A percentile compares a stretch with the other conserved stretches of the same genome.
Evolutionary conservation across 2,888 invertebrate genomes (phyloP).

Genomic region (Polyommatus icarus): DNA sequence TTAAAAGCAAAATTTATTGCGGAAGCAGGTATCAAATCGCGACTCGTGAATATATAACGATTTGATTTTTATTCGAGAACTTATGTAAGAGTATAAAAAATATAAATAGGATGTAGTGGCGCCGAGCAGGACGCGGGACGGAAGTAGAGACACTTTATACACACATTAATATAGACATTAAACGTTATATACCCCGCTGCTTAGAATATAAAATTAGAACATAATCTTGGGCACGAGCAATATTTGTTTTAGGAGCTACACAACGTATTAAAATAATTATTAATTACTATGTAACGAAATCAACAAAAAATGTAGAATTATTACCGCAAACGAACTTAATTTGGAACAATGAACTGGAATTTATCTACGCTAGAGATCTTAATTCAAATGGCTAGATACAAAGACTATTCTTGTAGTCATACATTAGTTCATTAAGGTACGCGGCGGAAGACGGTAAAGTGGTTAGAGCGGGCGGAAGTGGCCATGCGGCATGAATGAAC

Average conservation of each 20-base stretch:
- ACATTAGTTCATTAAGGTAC: slow-evolving; percentile 35
- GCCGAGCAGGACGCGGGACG: slow-evolving; percentile 65
- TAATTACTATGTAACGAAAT: not conserved
- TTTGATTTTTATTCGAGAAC: slow-evolving; percentile 17
- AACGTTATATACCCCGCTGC: slow-evolving; percentile 16
- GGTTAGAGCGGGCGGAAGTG: slow-evolving; percentile 59
- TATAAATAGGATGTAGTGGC: slow-evolving; percentile 69
- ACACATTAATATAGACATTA: slow-evolving; percentile 29
- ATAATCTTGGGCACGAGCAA: not conserved
- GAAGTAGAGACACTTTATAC: slow-evolving; percentile 39
- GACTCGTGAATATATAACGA: slow-evolving; percentile 4
- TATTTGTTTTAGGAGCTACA: not conserved
- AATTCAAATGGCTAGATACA: slow-evolving; percentile 15
- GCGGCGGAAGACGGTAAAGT: slow-evolving; percentile 47
- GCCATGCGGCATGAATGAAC: slow-evolving; percentile 50
- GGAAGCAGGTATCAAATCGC: slow-evolving; percentile 23
- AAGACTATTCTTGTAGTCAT: slow-evolving; percentile 23
- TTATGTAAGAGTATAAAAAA: slow-evolving; percentile 27
- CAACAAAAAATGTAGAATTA: not conserved
- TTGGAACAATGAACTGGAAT: slow-evolving; percentile 12
- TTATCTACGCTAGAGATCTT: slow-evolving; percentile 2
- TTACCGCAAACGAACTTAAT: not conserved
- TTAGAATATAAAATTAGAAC: not conserved
- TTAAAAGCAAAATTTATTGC: slow-evolving; percentile 25
- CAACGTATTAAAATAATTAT: not conserved